A percentile compares a stretch with the other conserved stretches of the same genome.
phyloP scores from a whole-genome alignment of 2,797 vertebrate genomes.

The Tiaroga cobitis region DNA sequence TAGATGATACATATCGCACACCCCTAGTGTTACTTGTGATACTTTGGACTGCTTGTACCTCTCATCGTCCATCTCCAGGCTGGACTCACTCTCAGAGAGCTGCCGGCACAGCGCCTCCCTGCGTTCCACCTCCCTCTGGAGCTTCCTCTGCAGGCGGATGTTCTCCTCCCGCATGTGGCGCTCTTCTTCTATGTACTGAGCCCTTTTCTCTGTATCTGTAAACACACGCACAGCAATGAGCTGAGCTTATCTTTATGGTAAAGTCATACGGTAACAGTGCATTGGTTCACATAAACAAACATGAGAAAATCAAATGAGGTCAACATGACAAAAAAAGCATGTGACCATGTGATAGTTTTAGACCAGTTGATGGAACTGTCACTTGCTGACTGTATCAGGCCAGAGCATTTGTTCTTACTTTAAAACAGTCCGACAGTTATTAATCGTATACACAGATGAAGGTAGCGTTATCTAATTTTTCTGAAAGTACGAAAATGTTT shows the following conservation, averaged over 20 bases:
- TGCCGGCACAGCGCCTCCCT: slow-evolving; percentile 96
- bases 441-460: neutral
- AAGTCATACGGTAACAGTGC: neutral
- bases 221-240: neutral
- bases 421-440: neutral
- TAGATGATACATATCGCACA: neutral
- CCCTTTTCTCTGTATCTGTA: slow-evolving; percentile 97
- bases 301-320: neutral
- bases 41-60: slow-evolving; percentile 77
- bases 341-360: neutral
- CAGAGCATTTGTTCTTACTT: neutral
- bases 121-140: slow-evolving; percentile 98
- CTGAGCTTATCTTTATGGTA: neutral
- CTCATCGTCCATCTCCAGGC: slow-evolving; percentile 98
- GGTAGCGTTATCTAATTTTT: neutral
- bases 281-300: neutral
- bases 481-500: neutral
- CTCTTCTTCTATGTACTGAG: slow-evolving; percentile 98
- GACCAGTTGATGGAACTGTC: neutral
- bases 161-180: slow-evolving; percentile 99
- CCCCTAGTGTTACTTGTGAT: neutral
- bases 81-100: slow-evolving; percentile 97
- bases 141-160: slow-evolving; percentile 94
- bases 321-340: slow-evolving; percentile 5
- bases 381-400: neutral